Conservation (phyloP, 2,888 invertebrate genomes). For the Nephrotoma flavescens region DNA sequence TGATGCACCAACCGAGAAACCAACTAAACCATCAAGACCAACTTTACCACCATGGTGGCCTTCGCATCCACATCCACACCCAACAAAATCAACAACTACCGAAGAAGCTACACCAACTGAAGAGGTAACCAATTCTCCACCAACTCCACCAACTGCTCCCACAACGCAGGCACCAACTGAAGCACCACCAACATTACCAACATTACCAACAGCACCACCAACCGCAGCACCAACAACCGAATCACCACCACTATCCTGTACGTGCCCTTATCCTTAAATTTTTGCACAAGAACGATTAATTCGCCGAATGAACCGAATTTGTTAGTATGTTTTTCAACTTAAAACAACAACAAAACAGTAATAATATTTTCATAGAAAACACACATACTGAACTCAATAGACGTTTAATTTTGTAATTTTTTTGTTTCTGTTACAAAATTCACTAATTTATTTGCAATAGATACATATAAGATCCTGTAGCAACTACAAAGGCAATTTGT, state of each 20-base stretch:
- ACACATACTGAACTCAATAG: too few relatives aligned
- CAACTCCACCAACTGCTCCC: not conserved
- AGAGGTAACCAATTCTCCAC: not conserved
- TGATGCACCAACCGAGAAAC: not conserved
- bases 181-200: conserved; percentile 14
- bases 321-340: too few relatives aligned
- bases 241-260: not conserved
- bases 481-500: too few relatives aligned
- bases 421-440: too few relatives aligned
- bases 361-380: too few relatives aligned
- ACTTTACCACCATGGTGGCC: not conserved
- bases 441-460: too few relatives aligned
- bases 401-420: too few relatives aligned
- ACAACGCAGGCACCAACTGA: conserved; percentile 18
- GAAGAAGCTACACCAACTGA: not conserved
- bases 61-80: not conserved
- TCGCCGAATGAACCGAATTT: too few relatives aligned
- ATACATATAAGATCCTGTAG: too few relatives aligned
- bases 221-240: not conserved
- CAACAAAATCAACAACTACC: not conserved
- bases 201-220: not conserved
- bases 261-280: too few relatives aligned
- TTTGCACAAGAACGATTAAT: too few relatives aligned
- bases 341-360: too few relatives aligned
- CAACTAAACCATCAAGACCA: not conserved